Conservation (phyloP, 2,888 invertebrate genomes). For the Catocala nupta region DNA sequence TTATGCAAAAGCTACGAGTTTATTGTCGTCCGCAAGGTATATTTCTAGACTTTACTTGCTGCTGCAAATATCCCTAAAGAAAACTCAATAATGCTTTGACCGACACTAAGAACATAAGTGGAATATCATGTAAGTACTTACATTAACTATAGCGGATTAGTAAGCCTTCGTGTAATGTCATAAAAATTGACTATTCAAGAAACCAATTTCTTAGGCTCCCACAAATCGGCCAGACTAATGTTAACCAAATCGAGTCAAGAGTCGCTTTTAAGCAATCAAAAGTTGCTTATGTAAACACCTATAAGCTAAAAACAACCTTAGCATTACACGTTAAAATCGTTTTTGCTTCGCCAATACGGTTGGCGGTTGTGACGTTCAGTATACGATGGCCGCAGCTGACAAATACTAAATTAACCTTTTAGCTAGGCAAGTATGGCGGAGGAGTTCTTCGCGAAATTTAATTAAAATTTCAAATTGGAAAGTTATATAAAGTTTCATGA, state of each 20-base stretch:
- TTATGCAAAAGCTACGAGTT: no score
- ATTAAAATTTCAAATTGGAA: conserved; percentile 57
- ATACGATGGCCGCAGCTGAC: conserved; percentile 55
- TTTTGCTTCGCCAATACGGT: conserved; percentile 17
- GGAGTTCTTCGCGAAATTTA: conserved; percentile 59
- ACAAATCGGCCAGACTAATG: background rate
- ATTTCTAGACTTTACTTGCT: no score
- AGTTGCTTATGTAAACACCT: conserved; percentile 33
- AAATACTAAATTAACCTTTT: conserved; percentile 73
- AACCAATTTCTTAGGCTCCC: background rate
- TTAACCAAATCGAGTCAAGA: background rate
- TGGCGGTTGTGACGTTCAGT: conserved; percentile 52
- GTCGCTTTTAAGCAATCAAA: conserved; percentile 10
- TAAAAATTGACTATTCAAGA: no score
- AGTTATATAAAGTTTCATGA: conserved; percentile 10
- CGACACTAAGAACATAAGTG: no score
- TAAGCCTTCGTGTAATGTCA: no score
- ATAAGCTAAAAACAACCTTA: conserved; percentile 37
- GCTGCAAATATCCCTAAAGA: no score
- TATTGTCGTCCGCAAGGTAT: no score
- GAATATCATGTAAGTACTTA: no score
- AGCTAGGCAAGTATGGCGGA: conserved; percentile 60
- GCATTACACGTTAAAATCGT: conserved; percentile 31
- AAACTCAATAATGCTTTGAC: no score
- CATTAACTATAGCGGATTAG: no score